Evolutionary conservation across 2,888 invertebrate species (phyloP).

Genomic region (Trichogramma dendrolimi): DNA sequence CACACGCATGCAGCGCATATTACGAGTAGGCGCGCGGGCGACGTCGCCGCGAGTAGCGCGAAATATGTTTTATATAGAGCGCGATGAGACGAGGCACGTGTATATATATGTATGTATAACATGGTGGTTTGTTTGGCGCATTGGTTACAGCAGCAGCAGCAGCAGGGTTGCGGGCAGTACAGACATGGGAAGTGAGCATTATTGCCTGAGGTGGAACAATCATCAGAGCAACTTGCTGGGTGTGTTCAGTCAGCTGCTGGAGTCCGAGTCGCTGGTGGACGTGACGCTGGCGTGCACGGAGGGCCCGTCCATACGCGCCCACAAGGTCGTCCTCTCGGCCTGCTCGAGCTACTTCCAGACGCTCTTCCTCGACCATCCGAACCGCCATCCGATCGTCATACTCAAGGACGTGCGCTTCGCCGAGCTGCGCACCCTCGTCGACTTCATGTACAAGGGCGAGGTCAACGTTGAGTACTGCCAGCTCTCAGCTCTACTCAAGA

Average conservation of each 20-base stretch:
- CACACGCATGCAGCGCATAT: not conserved
- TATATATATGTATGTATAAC: not conserved
- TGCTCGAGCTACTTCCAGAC: constrained; percentile 94
- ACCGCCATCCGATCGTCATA: constrained; percentile 89
- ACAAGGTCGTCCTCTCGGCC: constrained; percentile 92
- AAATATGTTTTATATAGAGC: no score
- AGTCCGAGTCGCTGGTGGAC: constrained; percentile 93
- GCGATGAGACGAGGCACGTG: no score
- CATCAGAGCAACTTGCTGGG: constrained; percentile 97
- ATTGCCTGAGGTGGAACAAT: constrained; percentile 98
- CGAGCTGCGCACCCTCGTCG: constrained; percentile 85
- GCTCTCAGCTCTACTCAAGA: constrained; percentile 83
- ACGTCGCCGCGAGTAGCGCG: no score
- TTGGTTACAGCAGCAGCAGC: constrained; percentile 35
- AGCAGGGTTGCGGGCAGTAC: constrained; percentile 79
- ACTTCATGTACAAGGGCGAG: constrained; percentile 96
- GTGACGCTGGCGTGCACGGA: constrained; percentile 94
- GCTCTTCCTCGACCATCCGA: constrained; percentile 88
- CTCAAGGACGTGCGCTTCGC: constrained; percentile 89
- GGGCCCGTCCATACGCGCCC: constrained; percentile 91
- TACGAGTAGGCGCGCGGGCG: not conserved
- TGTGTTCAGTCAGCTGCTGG: constrained; percentile 92
- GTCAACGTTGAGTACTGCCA: constrained; percentile 93
- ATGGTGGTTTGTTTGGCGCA: not conserved
- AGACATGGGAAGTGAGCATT: constrained; percentile 98